Percentiles rank a stretch among this genome's conserved stretches.
Conservation (phyloP, 1,140 invertebrate species). For the Brachionus koreanus region DNA sequence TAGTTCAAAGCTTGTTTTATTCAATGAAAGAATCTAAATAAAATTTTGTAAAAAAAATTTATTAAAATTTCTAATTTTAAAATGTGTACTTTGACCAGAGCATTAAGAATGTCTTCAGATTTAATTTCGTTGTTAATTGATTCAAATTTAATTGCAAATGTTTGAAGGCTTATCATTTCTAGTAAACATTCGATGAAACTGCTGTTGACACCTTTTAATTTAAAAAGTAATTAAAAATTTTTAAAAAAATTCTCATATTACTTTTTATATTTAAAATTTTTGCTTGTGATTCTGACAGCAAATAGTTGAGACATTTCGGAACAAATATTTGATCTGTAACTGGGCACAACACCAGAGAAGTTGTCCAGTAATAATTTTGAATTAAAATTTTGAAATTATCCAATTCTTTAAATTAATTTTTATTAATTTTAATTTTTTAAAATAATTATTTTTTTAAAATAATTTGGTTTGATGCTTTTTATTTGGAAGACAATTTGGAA, state of each 20-base stretch:
- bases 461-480: background rate
- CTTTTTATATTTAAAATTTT: background rate
- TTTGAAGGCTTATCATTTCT: background rate
- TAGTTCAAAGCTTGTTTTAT: background rate
- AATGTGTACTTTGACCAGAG: background rate
- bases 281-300: background rate
- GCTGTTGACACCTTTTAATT: background rate
- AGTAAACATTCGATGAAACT: background rate
- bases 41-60: background rate
- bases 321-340: background rate
- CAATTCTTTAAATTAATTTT: background rate
- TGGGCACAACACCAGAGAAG: background rate
- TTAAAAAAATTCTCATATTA: background rate
- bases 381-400: background rate
- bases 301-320: background rate
- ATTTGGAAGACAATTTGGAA: too few relatives aligned
- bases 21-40: background rate
- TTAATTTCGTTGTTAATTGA: background rate
- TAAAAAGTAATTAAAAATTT: background rate
- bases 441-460: slow-evolving; percentile 28
- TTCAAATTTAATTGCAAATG: background rate
- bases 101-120: background rate
- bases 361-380: background rate
- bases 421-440: background rate
- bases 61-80: background rate